Base-by-base conservation (phyloP, 2,797 vertebrate genomes). In the Pteronotus mesoamericanus region DNA sequence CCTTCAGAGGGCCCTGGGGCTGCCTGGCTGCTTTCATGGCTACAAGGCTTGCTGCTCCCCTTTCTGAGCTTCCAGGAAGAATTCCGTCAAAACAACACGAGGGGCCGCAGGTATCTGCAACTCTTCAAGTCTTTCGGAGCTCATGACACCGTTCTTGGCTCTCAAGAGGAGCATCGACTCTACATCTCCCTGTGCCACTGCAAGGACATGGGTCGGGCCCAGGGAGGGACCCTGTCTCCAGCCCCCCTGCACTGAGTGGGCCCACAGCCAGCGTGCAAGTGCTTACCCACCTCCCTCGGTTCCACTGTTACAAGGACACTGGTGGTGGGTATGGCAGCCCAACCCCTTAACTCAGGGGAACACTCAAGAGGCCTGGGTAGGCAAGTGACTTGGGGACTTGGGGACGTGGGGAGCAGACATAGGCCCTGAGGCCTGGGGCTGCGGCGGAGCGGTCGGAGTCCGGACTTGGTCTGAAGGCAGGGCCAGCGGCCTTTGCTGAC, bases 31-130 rank as follows among this genome's bases (percentile, higher is more conserved):
- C 12, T 24, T 53, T 57, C 86, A 82, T 48, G 46, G 32, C 55
- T 74, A 74, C 18, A 19, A 82, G 46, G 79, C n/a, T 64, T 22
- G 51, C 86, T 48, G 9, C 55, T 51, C 51, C n/a, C 39, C 59
- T 24, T 89, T 42, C 66, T 75, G 69, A 89, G 69, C 34, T 46
- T 21, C 95, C 68, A 88, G 88, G 64, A 93, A 80, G 53, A 57
- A 61, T 48, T 74, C 66, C 78, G 68, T 82, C 68, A 51, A 61
- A 94, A 59, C 74, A 77, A n/a, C 34, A 48, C 22, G 80, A 90
- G 59, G 68, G 1, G 0, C 94, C 64, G 88, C 68, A 86, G 89
- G 91, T 32, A 59, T 61, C 0, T 72, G 37, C 18, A 59, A 77
- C 87, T 34, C 42, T 90, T 82, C 42, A 51, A 51, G 59, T 72